These are phyloP conservation scores for Cheilinus undulatus DNA, from an alignment of 2,113 vertebrate species.

Conservation along the genomic window DNA sequence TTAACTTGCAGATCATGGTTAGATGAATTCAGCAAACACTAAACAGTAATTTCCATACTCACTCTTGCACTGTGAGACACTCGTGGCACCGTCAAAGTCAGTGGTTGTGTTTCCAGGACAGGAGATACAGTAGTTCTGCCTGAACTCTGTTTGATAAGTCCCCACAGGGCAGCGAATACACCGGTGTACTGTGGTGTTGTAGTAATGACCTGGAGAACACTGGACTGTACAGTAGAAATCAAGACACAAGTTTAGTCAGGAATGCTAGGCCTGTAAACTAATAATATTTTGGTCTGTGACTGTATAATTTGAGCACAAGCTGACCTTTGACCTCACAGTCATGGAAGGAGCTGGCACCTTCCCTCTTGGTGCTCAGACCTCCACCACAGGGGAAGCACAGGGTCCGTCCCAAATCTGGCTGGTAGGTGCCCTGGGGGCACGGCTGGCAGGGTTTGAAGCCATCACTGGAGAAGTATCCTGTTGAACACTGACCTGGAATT, in stretches of 20 bases:
- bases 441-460: slow-evolving; percentile 95
- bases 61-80: slow-evolving; percentile 98
- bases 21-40: not conserved
- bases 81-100: slow-evolving; percentile 96
- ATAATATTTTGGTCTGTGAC: not conserved
- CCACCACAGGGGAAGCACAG: slow-evolving; percentile 96
- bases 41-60: slow-evolving; percentile 51
- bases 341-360: slow-evolving; percentile 93
- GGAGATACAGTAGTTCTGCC: slow-evolving; percentile 96
- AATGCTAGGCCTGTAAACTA: not conserved
- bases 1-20: slow-evolving; percentile 5
- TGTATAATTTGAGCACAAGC: not conserved
- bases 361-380: slow-evolving; percentile 91
- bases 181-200: slow-evolving; percentile 95
- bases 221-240: slow-evolving; percentile 85
- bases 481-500: slow-evolving; percentile 90
- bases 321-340: slow-evolving; percentile 97
- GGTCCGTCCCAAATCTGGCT: slow-evolving; percentile 91
- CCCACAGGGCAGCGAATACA: slow-evolving; percentile 95
- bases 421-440: slow-evolving; percentile 91
- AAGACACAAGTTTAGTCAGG: not conserved
- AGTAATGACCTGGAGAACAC: slow-evolving; percentile 96
- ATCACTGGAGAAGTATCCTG: slow-evolving; percentile 90
- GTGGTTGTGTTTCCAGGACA: slow-evolving; percentile 98
- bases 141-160: slow-evolving; percentile 95